phyloP scores from a whole-genome alignment of 2,888 invertebrate species.

The Philonicus albiceps region DNA sequence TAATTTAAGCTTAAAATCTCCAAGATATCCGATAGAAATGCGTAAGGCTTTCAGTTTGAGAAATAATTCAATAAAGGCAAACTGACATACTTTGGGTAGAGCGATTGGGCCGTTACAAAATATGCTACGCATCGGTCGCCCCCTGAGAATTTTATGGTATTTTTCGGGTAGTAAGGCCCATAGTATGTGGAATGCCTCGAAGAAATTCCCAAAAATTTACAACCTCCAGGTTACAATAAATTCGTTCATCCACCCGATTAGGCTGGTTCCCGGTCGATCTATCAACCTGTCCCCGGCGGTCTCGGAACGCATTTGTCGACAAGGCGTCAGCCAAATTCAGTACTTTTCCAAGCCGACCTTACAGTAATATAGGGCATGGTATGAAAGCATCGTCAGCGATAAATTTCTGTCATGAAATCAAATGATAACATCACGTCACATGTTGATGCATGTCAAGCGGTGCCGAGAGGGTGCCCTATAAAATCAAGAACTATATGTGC shows the following conservation, averaged over 20 bases:
- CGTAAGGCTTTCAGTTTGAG: not conserved
- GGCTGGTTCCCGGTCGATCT: not conserved
- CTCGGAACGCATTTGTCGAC: not conserved
- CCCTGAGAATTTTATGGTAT: not conserved
- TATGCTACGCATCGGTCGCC: not conserved
- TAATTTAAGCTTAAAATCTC: not conserved
- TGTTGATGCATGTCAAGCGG: not conserved
- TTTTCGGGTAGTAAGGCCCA: not conserved
- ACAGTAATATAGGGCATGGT: not conserved
- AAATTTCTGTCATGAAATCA: not conserved
- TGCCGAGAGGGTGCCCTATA: not conserved
- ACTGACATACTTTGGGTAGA: not conserved
- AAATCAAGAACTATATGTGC: not conserved
- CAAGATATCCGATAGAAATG: not conserved
- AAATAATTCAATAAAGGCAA: not conserved
- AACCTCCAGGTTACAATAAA: not conserved
- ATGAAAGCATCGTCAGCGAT: not conserved
- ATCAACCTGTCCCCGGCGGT: not conserved
- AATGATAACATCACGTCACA: not conserved
- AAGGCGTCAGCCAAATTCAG: not conserved
- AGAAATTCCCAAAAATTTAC: not conserved
- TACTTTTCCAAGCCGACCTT: not conserved
- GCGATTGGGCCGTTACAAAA: not conserved
- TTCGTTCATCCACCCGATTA: not conserved
- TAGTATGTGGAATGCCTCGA: not conserved